Evolutionary conservation across 2,113 vertebrate genomes (phyloP), one percentile per base, ranked within the genome.

Genomic region (Scartelaos histophorus): DNA sequence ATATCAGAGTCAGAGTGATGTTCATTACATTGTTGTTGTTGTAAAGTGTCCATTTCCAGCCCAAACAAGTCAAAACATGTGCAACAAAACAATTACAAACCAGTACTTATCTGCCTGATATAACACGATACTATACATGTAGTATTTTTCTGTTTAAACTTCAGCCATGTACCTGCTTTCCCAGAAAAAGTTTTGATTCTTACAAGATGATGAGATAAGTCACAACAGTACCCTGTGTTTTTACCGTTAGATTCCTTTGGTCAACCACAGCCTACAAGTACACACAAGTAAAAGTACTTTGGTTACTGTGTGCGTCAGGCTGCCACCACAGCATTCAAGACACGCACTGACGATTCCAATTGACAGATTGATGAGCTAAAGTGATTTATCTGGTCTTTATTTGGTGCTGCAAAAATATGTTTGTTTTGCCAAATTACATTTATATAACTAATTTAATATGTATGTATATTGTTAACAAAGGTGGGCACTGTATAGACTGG

Each of bases 251-350:
- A 89, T 91, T 92, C 56, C 84, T 92, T 89, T 74, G 82, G 85
- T 86, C 88, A 84, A 88, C 88, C 91, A 81, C 88, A 90, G 76
- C 81, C 82, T 88, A 70, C 89, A 89, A 88, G 87, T 80, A 89
- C 76, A 85, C 80, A 86, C 90, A 92, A 82, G 89, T 80, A 66
- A 80, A 80, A 66, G 71, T 4, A 67, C 66, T 75, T 58, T 22
- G 16, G 38, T 57, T 74, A 54, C 70, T 61, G 57, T 17, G 45
- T 1, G 75, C 80, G 43, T 67, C 67, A 56, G 43, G n/a, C 12
- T 76, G 74, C 74, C 11, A 71, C 76, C 66, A 13, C 67, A 76
- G 58, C 71, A 58, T 53, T 64, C 22, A 61, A 71, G 70, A 69
- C 62, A 56, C 35, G 67, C 51, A 70, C 54, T 70, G 2, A 65